A percentile compares a stretch with the other conserved stretches of the same genome.
phyloP scores from a whole-genome alignment of 2,888 invertebrate species.

The Diaperis boleti region DNA sequence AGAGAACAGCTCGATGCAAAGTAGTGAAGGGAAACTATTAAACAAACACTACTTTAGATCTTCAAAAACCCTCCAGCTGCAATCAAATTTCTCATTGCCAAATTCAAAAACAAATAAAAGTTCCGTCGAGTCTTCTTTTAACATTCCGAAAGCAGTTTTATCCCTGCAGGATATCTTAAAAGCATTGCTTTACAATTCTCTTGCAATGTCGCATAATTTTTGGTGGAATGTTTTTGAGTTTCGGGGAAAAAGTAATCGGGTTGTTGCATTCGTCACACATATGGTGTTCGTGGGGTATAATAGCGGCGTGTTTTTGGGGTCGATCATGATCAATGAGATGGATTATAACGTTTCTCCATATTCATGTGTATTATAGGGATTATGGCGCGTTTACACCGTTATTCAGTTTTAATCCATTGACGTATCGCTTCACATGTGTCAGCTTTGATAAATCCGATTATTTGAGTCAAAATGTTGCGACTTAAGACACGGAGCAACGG shows the following conservation, averaged over 20 bases:
- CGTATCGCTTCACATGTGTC: slow-evolving; percentile 53
- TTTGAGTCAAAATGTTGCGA: slow-evolving; percentile 47
- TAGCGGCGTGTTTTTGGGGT: slow-evolving; percentile 39
- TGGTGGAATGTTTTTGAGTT: slow-evolving; percentile 7
- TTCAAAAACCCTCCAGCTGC: background rate
- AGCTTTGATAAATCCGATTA: slow-evolving; percentile 53
- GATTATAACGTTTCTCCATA: slow-evolving; percentile 48
- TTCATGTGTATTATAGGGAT: slow-evolving; percentile 49
- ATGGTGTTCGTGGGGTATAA: slow-evolving; percentile 24
- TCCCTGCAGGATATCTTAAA: slow-evolving; percentile 15
- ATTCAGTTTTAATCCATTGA: slow-evolving; percentile 52
- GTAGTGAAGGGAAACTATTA: slow-evolving; percentile 30
- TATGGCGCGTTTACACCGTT: slow-evolving; percentile 43
- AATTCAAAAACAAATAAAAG: slow-evolving; percentile 27
- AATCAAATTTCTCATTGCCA: slow-evolving; percentile 12
- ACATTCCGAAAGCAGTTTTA: slow-evolving; percentile 15
- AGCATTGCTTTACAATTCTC: background rate
- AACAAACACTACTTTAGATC: slow-evolving; percentile 12
- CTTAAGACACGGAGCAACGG: slow-evolving; percentile 29
- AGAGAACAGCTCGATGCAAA: slow-evolving; percentile 20
- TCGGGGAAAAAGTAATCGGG: slow-evolving; percentile 3
- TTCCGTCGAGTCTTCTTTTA: slow-evolving; percentile 12
- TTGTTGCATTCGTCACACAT: slow-evolving; percentile 17
- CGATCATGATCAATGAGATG: slow-evolving; percentile 39
- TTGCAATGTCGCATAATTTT: background rate